Evolutionary conservation across 2,113 vertebrate species (phyloP).

Genomic region (Triplophysa rosa): DNA sequence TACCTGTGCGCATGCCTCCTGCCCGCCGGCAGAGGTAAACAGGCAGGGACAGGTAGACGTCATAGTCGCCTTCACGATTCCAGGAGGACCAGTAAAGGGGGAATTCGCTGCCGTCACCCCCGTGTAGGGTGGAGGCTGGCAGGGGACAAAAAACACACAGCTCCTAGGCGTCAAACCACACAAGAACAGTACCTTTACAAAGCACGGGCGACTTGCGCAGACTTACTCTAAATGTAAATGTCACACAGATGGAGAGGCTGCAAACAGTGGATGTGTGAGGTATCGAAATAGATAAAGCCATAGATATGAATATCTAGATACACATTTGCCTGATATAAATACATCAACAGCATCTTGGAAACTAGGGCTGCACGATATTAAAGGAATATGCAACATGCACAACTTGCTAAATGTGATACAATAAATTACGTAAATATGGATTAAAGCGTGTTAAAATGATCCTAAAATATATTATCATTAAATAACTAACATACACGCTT

Average conservation of each 20-base stretch:
- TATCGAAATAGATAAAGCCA: not conserved
- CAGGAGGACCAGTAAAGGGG: slow-evolving; percentile 83
- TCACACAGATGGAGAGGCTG: not conserved
- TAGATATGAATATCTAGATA: not conserved
- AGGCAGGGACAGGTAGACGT: slow-evolving; percentile 81
- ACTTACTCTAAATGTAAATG: not conserved
- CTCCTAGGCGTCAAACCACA: slow-evolving; percentile 62
- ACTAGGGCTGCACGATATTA: too few species aligned
- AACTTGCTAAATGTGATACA: too few species aligned
- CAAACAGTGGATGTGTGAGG: not conserved
- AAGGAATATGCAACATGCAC: too few species aligned
- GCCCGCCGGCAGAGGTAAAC: slow-evolving; percentile 81
- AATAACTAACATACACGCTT: too few species aligned
- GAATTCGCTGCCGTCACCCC: slow-evolving; percentile 74
- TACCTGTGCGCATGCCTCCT: slow-evolving; percentile 80
- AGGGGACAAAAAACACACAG: slow-evolving; percentile 59
- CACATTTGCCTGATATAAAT: too few species aligned
- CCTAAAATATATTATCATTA: too few species aligned
- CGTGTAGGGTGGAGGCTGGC: slow-evolving; percentile 77
- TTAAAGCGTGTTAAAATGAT: too few species aligned
- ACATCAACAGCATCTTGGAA: too few species aligned
- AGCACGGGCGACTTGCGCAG: not conserved
- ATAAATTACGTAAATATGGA: too few species aligned
- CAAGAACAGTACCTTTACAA: slow-evolving; percentile 16
- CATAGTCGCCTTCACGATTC: slow-evolving; percentile 81